These are phyloP conservation scores for Lamprotornis superbus DNA, from an alignment of 2,113 vertebrate species.

Conservation along the genomic window DNA sequence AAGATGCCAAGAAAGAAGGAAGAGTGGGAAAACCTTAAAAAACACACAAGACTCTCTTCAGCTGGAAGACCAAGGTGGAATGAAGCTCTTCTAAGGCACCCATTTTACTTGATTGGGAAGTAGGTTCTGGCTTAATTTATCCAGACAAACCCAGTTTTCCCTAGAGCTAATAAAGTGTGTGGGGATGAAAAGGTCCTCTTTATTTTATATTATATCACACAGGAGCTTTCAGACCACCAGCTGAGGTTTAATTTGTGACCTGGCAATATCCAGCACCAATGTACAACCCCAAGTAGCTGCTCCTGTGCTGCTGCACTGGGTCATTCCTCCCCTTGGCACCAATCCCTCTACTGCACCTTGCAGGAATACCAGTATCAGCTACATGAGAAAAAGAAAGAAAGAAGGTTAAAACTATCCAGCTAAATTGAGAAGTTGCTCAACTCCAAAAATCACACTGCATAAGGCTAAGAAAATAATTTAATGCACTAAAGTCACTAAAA, in stretches of 20 bases:
- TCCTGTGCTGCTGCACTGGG: accelerated
- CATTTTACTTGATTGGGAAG: accelerated
- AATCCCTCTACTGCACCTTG: accelerated
- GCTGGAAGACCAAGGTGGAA: background rate
- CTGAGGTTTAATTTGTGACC: background rate
- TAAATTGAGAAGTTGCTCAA: accelerated
- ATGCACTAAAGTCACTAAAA: background rate
- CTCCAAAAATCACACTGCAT: background rate
- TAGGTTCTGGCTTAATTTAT: background rate
- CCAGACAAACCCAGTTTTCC: accelerated
- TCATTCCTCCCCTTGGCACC: accelerated
- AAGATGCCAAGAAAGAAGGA: background rate
- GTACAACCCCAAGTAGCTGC: accelerated
- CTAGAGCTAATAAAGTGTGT: background rate
- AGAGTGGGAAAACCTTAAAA: background rate
- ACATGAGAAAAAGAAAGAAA: accelerated
- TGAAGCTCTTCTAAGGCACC: background rate
- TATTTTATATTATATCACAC: accelerated
- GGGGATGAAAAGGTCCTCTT: accelerated
- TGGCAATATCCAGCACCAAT: accelerated
- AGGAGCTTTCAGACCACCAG: background rate
- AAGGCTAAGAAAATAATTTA: background rate
- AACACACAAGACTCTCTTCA: background rate
- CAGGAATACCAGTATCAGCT: accelerated
- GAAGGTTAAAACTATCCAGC: accelerated